These are phyloP conservation scores for Gorsachius goisagi DNA, from an alignment of 2,113 vertebrate species.

Conservation along the genomic window DNA sequence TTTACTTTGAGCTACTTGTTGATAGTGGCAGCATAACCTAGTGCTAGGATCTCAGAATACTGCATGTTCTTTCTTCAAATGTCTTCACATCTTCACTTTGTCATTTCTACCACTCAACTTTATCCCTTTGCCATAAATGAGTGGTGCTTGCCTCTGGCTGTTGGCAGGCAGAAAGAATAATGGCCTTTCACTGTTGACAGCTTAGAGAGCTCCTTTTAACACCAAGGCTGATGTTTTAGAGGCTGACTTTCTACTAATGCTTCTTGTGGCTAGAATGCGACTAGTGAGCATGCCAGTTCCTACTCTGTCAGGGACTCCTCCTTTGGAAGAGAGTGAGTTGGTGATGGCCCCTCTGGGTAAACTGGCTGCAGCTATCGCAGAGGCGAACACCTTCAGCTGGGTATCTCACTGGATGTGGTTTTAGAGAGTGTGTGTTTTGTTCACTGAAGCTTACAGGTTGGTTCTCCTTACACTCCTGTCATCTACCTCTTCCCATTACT, in stretches of 20 bases:
- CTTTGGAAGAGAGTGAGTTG: neutral
- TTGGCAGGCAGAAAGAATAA: neutral
- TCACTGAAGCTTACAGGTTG: neutral
- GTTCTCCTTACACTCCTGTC: neutral
- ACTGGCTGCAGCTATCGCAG: neutral
- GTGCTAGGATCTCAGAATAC: neutral
- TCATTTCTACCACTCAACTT: neutral
- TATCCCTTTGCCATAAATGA: neutral
- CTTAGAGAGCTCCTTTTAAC: neutral
- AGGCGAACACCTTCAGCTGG: neutral
- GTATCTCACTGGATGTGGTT: neutral
- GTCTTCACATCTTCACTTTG: neutral
- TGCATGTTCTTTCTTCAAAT: neutral
- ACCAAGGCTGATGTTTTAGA: neutral
- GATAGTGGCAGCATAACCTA: neutral
- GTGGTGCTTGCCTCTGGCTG: neutral
- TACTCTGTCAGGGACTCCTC: neutral
- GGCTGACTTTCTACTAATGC: neutral
- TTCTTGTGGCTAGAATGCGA: neutral
- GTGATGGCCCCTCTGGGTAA: neutral
- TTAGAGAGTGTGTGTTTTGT: neutral
- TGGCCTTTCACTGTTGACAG: neutral
- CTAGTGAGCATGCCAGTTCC: neutral
- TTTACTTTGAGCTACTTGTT: neutral
- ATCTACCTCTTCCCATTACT: neutral